These are phyloP conservation scores for Acanthochromis polyacanthus DNA, from an alignment of 2,113 vertebrate genomes.

Conservation along the genomic window DNA sequence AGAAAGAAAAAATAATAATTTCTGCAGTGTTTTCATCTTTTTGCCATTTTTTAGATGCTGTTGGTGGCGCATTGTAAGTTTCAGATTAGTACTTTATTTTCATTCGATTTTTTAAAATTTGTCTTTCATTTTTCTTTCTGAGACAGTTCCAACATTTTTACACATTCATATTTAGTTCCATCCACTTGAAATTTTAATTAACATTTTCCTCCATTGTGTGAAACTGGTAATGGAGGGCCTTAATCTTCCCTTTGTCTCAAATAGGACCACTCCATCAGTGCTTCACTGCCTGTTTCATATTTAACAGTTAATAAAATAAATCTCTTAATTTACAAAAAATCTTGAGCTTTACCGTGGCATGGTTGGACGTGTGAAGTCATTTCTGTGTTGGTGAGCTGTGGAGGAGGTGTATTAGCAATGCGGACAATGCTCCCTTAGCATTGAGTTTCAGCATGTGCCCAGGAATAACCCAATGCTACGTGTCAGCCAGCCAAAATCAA, in stretches of 20 bases:
- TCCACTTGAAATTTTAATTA: no score
- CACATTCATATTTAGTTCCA: no score
- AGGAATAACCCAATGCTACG: slow-evolving; percentile 52
- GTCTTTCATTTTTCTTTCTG: background rate
- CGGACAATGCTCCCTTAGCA: slow-evolving; percentile 30
- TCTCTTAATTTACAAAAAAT: no score
- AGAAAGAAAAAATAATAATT: no score
- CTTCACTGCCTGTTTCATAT: background rate
- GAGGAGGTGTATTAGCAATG: slow-evolving; percentile 37
- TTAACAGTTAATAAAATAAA: background rate
- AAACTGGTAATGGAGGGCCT: no score
- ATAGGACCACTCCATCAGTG: background rate
- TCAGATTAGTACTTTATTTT: background rate
- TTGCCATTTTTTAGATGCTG: background rate
- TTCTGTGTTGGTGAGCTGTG: background rate
- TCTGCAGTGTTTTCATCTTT: background rate
- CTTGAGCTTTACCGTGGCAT: no score
- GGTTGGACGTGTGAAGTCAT: background rate
- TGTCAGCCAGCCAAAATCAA: slow-evolving; percentile 57
- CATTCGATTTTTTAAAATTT: background rate
- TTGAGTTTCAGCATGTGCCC: slow-evolving; percentile 32
- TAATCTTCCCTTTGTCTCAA: no score
- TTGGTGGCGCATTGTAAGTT: background rate
- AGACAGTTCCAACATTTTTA: background rate
- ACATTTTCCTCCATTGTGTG: no score